A percentile compares a stretch with the other conserved stretches of the same genome.
Evolutionary conservation across 2,888 invertebrate genomes (phyloP).

Genomic region (Dorcus hopei): DNA sequence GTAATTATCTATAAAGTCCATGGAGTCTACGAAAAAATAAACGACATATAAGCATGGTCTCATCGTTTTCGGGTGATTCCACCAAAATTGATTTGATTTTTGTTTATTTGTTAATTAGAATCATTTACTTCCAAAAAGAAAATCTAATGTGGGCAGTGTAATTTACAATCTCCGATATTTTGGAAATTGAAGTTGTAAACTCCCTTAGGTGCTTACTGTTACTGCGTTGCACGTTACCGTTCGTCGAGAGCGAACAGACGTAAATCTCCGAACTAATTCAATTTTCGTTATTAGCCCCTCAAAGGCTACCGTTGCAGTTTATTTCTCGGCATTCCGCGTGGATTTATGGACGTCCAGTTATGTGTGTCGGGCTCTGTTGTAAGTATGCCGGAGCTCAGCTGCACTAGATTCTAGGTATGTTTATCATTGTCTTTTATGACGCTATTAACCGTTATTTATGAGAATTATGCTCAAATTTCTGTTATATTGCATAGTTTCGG

Average conservation of each 20-base stretch:
- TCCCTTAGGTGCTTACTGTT: too few species aligned
- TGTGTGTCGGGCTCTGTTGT: background rate
- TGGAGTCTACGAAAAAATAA: too few species aligned
- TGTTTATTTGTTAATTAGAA: too few species aligned
- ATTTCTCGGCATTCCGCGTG: slow-evolving; percentile 1
- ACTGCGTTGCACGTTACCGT: background rate
- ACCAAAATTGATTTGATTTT: too few species aligned
- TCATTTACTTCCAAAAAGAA: too few species aligned
- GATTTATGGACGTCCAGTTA: slow-evolving; percentile 3
- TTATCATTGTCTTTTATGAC: slow-evolving; percentile 3
- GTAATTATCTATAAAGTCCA: too few species aligned
- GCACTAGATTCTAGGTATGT: slow-evolving; percentile 2
- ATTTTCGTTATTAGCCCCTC: slow-evolving; percentile 9
- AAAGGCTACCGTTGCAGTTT: slow-evolving; percentile 3
- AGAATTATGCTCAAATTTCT: slow-evolving; percentile 2
- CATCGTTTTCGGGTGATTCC: too few species aligned
- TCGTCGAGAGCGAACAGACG: background rate
- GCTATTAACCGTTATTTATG: background rate
- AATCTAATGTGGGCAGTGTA: too few species aligned
- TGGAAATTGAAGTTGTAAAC: too few species aligned
- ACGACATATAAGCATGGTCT: too few species aligned
- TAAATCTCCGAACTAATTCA: slow-evolving; percentile 8
- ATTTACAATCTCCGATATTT: too few species aligned
- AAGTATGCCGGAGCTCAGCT: slow-evolving; percentile 3
- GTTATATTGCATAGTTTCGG: slow-evolving; percentile 1